Conservation (phyloP, 2,797 vertebrate genomes). For the Danio aesculapii region DNA sequence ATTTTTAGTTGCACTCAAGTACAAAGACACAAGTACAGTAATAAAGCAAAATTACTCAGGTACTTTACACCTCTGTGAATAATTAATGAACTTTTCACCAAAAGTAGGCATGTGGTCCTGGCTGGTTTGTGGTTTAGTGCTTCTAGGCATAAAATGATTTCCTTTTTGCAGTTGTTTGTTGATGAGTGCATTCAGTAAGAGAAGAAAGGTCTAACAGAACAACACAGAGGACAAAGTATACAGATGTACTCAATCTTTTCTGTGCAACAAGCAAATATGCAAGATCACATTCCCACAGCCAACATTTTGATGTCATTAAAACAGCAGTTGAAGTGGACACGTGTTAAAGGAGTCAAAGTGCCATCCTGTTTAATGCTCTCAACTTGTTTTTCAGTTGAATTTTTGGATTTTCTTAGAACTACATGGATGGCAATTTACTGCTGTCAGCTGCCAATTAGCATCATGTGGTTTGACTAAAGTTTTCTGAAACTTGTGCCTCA, state of each 20-base stretch:
- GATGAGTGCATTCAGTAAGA: constrained; percentile 18
- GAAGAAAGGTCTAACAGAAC: constrained; percentile 3
- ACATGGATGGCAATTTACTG: constrained; percentile 15
- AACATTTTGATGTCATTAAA: constrained; percentile 18
- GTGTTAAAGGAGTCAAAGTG: constrained; percentile 18
- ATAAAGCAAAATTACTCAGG: no score
- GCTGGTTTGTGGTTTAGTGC: constrained; percentile 17
- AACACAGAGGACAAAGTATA: constrained; percentile 9
- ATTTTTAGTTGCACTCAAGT: no score
- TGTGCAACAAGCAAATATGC: neutral
- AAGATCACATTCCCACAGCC: neutral
- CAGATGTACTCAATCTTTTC: neutral
- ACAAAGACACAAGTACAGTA: no score
- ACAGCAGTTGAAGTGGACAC: constrained; percentile 2
- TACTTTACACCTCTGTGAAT: no score
- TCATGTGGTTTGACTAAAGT: constrained; percentile 39
- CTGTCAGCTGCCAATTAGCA: constrained; percentile 24
- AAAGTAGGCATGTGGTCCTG: constrained; percentile 6
- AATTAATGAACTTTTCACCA: no score
- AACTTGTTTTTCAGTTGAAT: constrained; percentile 24
- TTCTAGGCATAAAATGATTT: constrained; percentile 13
- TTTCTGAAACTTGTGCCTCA: no score
- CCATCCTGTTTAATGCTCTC: constrained; percentile 15
- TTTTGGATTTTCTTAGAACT: neutral
- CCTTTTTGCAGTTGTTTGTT: constrained; percentile 8